Base-by-base conservation (phyloP, 2,888 invertebrate species). In the Torymus aiolomorphi region DNA sequence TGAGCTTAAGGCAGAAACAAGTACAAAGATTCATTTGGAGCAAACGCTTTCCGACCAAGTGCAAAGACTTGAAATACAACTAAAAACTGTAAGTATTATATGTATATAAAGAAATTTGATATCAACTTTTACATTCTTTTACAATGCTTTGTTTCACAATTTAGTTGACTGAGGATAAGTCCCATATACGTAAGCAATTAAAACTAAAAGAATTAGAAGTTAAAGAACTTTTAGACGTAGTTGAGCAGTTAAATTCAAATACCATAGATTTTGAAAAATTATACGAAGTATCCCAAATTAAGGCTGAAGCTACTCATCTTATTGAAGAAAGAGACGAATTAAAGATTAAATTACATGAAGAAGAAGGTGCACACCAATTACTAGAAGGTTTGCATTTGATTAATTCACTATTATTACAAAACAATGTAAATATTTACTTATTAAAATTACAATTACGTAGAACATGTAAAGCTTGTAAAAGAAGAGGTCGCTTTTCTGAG, bases 291-390 rank as follows among this genome's bases (percentile, higher is more conserved):
- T 93, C 92, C 57, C 91, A 92, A 63, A 89, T 92, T 14, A 93
- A 93, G 84, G 94, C 94, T 0, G 93, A 94, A 86, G 89, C 93
- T 1, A 89, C 92, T 51, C 92, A 92, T 80, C 86, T 92, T 20
- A 91, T 91, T 78, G 91, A 91, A 78, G 94, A 94, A 85, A 92
- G 92, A 83, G 89, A 91, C 57, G 90, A 90, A 78, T 83, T 90
- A 51, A 85, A 86, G 76, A 84, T 86, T 57, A 88, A 87, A 83
- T 84, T 90, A 66, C 87, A 84, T 49, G 90, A 89, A 71, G 88
- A 91, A 76, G 90, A 90, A 82, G 91, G 90, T 56, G 89, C 90
- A 73, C 89, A 90, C 84, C 87, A 89, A 80, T 86, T 90, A 81
- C 85, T 91, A n/a, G 91, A 91, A 88, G 91, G 91, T 90, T 81